phyloP scores from a whole-genome alignment of 2,888 invertebrate genomes.

The Drosophila macrospina region DNA sequence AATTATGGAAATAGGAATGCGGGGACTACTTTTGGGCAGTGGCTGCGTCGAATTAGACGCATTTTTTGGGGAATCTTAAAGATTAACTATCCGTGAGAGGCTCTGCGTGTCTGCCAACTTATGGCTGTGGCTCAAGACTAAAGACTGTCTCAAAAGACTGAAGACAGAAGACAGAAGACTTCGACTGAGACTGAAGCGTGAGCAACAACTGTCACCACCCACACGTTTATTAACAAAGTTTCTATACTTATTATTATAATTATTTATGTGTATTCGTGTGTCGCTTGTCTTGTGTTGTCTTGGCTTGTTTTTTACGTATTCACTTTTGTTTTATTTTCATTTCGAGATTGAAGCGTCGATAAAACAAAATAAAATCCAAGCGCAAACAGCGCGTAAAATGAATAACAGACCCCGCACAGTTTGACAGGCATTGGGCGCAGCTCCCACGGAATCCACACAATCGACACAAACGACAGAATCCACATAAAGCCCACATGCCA shows the following conservation, averaged over 20 bases:
- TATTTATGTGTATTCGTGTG: constrained; percentile 27
- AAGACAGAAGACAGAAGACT: constrained; percentile 4
- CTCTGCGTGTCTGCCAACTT: constrained; percentile 43
- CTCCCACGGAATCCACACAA: constrained; percentile 5
- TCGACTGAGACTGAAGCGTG: constrained; percentile 30
- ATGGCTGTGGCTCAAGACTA: constrained; percentile 36
- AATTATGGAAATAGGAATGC: neutral
- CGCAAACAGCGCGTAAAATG: constrained; percentile 56
- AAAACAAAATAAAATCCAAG: constrained; percentile 45
- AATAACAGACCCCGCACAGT: constrained; percentile 43
- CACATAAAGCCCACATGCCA: constrained; percentile 44
- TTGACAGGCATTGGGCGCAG: constrained; percentile 50
- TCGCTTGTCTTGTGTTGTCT: constrained; percentile 14
- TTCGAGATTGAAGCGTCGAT: constrained; percentile 71
- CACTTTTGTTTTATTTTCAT: constrained; percentile 33
- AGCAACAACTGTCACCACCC: constrained; percentile 47
- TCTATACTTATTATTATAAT: constrained; percentile 64
- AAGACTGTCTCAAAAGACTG: constrained; percentile 2
- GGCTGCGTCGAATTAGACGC: constrained; percentile 57
- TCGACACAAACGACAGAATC: constrained; percentile 13
- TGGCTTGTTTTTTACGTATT: constrained; percentile 10
- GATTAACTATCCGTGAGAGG: constrained; percentile 3
- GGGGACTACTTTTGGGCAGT: constrained; percentile 46
- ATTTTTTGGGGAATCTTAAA: constrained; percentile 34
- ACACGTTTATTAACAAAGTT: constrained; percentile 59